These are phyloP conservation scores for Cyclophora albipunctata DNA, from an alignment of 2,888 invertebrate genomes.

Conservation along the genomic window DNA sequence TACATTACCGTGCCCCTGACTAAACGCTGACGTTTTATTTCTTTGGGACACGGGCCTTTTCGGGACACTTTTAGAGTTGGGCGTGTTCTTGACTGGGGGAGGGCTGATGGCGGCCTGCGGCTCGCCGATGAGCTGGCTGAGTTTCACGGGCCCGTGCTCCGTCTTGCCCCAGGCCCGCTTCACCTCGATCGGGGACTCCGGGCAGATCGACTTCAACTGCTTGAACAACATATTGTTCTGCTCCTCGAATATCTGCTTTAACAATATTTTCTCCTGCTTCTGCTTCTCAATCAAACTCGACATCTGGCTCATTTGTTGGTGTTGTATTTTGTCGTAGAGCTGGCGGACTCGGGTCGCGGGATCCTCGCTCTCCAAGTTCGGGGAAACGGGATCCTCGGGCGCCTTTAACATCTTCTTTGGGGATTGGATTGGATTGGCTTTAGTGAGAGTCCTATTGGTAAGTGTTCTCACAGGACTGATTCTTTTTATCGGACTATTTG, in stretches of 20 bases:
- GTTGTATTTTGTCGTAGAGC: conserved; percentile 72
- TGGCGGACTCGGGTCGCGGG: conserved; percentile 54
- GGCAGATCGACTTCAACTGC: conserved; percentile 60
- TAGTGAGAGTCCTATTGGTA: conserved; percentile 5
- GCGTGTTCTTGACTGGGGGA: conserved; percentile 25
- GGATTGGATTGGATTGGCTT: neutral
- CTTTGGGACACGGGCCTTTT: no score
- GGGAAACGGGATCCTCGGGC: neutral
- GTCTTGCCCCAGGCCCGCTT: conserved; percentile 53
- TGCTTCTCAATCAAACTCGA: conserved; percentile 77
- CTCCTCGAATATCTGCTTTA: conserved; percentile 79
- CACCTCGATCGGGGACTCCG: conserved; percentile 47
- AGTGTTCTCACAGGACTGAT: no score
- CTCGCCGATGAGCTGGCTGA: conserved; percentile 55
- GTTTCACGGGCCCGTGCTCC: conserved; percentile 55
- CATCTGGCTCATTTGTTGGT: conserved; percentile 79
- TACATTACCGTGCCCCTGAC: no score
- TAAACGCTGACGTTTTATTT: no score
- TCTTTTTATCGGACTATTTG: no score
- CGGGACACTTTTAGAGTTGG: conserved; percentile 16
- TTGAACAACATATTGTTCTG: conserved; percentile 77
- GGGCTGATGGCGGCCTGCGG: no score
- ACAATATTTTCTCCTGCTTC: conserved; percentile 76
- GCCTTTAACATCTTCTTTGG: no score
- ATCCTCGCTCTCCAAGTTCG: conserved; percentile 41